phyloP scores from a whole-genome alignment of 2,888 invertebrate species.

The Phengaris arion region DNA sequence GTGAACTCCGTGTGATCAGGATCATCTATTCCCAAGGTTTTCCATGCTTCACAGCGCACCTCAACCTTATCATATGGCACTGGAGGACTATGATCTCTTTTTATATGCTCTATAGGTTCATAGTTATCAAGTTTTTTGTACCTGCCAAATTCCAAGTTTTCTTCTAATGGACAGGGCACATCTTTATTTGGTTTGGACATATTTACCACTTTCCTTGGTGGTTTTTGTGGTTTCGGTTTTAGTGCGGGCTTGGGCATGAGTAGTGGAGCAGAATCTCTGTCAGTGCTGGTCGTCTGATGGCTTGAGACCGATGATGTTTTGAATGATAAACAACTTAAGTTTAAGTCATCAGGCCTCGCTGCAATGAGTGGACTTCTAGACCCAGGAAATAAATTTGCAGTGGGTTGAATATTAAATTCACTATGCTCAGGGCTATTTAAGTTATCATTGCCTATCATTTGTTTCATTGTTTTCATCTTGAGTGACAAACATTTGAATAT shows the following conservation, averaged over 20 bases:
- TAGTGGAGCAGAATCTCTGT: conserved; percentile 67
- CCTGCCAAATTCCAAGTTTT: conserved; percentile 71
- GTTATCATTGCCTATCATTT: conserved; percentile 85
- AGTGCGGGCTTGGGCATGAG: conserved; percentile 78
- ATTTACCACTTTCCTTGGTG: conserved; percentile 80
- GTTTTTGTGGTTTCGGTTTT: conserved; percentile 82
- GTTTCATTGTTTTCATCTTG: conserved; percentile 93
- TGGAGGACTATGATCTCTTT: conserved; percentile 68
- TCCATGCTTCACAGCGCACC: conserved; percentile 89
- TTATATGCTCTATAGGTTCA: conserved; percentile 72
- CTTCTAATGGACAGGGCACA: conserved; percentile 63
- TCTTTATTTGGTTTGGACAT: conserved; percentile 63
- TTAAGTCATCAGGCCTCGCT: conserved; percentile 70
- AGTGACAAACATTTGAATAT: conserved; percentile 89
- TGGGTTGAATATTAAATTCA: conserved; percentile 86
- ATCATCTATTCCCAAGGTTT: conserved; percentile 86
- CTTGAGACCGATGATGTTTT: conserved; percentile 68
- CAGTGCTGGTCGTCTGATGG: conserved; percentile 60
- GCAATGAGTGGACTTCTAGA: conserved; percentile 90
- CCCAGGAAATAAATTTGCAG: conserved; percentile 88
- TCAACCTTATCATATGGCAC: conserved; percentile 87
- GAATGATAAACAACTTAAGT: conserved; percentile 68
- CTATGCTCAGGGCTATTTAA: conserved; percentile 83
- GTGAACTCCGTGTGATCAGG: conserved; percentile 85
- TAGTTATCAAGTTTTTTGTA: conserved; percentile 77